These are phyloP conservation scores for Coptodon rendalli DNA, from an alignment of 2,113 vertebrate genomes.

Conservation along the genomic window DNA sequence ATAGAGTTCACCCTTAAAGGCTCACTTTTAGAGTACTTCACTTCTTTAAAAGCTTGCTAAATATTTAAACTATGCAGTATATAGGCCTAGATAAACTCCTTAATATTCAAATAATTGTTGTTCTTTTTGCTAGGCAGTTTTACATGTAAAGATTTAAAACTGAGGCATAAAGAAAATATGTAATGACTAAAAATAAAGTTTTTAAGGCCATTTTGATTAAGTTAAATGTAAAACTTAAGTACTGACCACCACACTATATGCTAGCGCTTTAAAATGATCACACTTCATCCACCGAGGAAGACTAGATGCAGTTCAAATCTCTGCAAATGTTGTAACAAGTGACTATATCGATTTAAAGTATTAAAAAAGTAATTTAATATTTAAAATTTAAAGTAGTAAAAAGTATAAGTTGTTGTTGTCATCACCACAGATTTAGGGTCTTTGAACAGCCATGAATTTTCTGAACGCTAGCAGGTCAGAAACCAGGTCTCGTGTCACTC, in stretches of 20 bases:
- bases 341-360: background rate
- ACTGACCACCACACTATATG: background rate
- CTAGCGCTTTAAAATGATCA: background rate
- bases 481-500: background rate
- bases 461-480: background rate
- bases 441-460: background rate
- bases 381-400: background rate
- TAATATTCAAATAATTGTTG: background rate
- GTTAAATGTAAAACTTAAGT: background rate
- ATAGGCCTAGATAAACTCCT: background rate
- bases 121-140: background rate
- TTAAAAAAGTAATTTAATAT: background rate
- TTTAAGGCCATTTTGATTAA: background rate
- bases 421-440: background rate
- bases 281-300: background rate
- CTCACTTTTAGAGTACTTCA: background rate
- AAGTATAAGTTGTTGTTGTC: background rate
- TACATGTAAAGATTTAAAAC: background rate
- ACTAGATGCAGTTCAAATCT: background rate
- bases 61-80: background rate
- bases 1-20: background rate
- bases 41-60: background rate
- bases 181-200: background rate
- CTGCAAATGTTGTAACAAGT: background rate
- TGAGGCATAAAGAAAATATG: background rate